These are phyloP conservation scores for Samia ricini DNA, from an alignment of 1,140 invertebrate species.

Conservation along the genomic window DNA sequence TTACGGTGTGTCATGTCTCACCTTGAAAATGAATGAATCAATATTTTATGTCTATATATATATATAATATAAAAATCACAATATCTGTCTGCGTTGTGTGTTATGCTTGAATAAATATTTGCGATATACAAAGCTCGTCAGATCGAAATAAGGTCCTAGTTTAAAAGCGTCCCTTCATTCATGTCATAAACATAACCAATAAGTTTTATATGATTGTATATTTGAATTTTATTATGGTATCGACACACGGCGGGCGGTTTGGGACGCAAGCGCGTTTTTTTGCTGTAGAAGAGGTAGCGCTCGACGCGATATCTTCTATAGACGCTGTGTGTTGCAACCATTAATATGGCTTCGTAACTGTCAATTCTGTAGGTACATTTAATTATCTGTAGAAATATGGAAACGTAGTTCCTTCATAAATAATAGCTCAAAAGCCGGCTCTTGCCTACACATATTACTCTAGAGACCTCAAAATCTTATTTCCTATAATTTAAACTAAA, in stretches of 20 bases:
- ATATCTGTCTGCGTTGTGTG: not conserved
- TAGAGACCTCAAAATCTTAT: constrained; percentile 33
- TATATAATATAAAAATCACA: not conserved
- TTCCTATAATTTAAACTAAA: constrained; percentile 24
- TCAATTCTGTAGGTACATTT: not conserved
- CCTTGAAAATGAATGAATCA: not conserved
- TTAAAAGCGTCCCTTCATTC: too few species aligned
- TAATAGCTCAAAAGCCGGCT: constrained; percentile 35
- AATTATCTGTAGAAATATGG: not conserved
- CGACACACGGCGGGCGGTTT: too few species aligned
- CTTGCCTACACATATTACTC: constrained; percentile 40
- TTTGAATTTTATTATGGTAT: too few species aligned
- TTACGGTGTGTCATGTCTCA: not conserved
- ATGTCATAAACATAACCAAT: too few species aligned
- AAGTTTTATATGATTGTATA: too few species aligned
- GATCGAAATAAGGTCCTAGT: too few species aligned
- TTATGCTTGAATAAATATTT: constrained; percentile 12
- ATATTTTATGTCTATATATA: too few species aligned
- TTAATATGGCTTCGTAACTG: too few species aligned
- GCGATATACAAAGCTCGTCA: not conserved
- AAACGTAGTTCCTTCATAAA: not conserved
- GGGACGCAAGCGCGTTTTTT: too few species aligned
- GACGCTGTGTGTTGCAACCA: too few species aligned
- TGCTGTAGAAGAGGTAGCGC: too few species aligned
- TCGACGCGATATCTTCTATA: too few species aligned